phyloP scores from a whole-genome alignment of 2,113 vertebrate species.

The Physeter macrocephalus region DNA sequence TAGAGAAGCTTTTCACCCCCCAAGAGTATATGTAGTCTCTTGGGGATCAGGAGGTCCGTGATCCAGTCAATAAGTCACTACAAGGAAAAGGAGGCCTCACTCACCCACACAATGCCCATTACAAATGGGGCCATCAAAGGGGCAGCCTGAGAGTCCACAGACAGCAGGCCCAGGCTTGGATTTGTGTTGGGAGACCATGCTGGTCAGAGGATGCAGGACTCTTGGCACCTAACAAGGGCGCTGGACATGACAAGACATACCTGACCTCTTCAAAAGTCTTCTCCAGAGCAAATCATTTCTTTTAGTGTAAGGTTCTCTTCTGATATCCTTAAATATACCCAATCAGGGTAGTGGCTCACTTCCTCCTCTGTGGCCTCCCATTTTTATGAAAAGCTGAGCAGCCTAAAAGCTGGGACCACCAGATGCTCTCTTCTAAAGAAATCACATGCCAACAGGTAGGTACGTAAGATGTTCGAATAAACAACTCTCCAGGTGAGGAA shows the following conservation, averaged over 20 bases:
- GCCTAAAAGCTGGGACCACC: not conserved
- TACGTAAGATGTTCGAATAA: rapidly evolving
- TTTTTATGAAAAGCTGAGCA: not conserved
- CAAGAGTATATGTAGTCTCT: not conserved
- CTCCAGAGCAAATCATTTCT: not conserved
- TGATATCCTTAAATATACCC: not conserved
- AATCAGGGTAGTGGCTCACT: not conserved
- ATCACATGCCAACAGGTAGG: not conserved
- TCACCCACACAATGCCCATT: not conserved
- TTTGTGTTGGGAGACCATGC: too few relatives aligned
- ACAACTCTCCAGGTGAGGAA: not conserved
- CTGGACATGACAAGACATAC: not conserved
- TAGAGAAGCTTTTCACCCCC: not conserved
- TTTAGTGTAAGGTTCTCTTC: not conserved
- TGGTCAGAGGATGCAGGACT: not conserved
- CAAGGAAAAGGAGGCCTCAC: not conserved
- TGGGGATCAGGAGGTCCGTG: not conserved
- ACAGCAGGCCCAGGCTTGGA: too few relatives aligned
- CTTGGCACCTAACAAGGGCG: not conserved
- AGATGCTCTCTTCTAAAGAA: not conserved
- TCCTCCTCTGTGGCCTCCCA: not conserved
- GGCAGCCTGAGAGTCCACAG: not conserved
- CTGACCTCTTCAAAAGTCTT: not conserved
- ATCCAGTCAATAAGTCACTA: not conserved
- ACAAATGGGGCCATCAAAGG: not conserved